phyloP scores from a whole-genome alignment of 2,797 vertebrate genomes.

The Telmatherina bonti region DNA sequence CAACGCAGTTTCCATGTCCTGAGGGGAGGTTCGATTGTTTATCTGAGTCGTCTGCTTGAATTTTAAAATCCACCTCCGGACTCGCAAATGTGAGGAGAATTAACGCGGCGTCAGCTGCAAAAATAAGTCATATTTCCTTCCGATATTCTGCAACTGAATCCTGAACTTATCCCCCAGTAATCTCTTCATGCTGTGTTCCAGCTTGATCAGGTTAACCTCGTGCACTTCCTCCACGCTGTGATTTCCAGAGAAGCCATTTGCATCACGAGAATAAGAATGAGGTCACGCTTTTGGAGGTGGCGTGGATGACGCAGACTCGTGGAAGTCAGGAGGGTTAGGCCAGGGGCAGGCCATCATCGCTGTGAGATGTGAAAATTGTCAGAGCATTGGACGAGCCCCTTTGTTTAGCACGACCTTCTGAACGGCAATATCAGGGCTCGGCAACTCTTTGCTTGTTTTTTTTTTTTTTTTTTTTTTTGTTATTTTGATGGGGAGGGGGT shows the following conservation, averaged over 20 bases:
- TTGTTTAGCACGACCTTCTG: conserved; percentile 53
- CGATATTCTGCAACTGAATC: not conserved
- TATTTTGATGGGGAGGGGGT: no score
- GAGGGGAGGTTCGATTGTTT: conserved; percentile 9
- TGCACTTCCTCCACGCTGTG: conserved; percentile 14
- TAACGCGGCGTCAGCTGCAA: not conserved
- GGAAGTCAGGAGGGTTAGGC: conserved; percentile 19
- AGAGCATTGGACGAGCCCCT: conserved; percentile 18
- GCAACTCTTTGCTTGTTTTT: conserved; percentile 30
- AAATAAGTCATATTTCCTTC: not conserved
- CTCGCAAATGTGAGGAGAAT: not conserved
- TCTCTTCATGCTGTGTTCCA: conserved; percentile 26
- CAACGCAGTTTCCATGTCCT: not conserved
- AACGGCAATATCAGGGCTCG: conserved; percentile 59
- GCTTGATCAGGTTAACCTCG: conserved; percentile 20
- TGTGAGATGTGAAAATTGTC: conserved; percentile 29
- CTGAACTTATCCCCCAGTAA: conserved; percentile 19
- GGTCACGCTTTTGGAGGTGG: conserved; percentile 34
- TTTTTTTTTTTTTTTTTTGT: no score
- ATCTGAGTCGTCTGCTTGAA: conserved; percentile 6
- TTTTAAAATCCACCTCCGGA: conserved; percentile 15
- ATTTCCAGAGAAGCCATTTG: conserved; percentile 32
- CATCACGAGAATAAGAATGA: conserved; percentile 16
- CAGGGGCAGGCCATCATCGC: not conserved
- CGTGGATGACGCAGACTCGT: conserved; percentile 23